Evolutionary conservation across 2,113 vertebrate species (phyloP).

Genomic region (Nycticryphes semicollaris): DNA sequence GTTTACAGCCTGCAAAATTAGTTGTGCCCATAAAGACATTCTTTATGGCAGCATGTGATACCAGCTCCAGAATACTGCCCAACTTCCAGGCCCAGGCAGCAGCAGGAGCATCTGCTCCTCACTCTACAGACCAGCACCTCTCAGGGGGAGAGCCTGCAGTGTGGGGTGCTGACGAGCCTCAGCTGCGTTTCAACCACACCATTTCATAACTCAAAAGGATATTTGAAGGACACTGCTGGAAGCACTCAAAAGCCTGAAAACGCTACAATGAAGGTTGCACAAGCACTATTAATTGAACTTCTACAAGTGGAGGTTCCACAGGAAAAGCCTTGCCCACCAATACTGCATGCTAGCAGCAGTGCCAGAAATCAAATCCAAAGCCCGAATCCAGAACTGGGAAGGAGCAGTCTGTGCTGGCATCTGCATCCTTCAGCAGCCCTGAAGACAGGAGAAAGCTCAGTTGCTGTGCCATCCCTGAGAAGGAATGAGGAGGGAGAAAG

Average conservation of each 20-base stretch:
- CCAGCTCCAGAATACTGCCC: not conserved
- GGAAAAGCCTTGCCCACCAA: not conserved
- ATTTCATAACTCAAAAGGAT: not conserved
- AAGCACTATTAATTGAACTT: not conserved
- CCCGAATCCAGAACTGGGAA: not conserved
- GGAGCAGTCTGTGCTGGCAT: not conserved
- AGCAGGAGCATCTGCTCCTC: not conserved
- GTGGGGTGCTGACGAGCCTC: not conserved
- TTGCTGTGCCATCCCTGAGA: not conserved
- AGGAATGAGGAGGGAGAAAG: rapidly evolving
- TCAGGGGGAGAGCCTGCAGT: not conserved
- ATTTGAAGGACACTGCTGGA: not conserved
- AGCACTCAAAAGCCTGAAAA: not conserved
- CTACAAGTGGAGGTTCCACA: rapidly evolving
- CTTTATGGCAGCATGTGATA: rapidly evolving
- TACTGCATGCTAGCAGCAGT: not conserved
- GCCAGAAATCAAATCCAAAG: not conserved
- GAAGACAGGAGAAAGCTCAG: not conserved
- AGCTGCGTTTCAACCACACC: not conserved
- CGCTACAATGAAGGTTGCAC: not conserved
- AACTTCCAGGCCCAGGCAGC: not conserved
- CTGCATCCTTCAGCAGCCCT: not conserved
- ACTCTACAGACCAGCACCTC: not conserved
- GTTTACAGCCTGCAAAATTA: not conserved
- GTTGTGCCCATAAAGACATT: not conserved